Evolutionary conservation across 2,113 vertebrate genomes (phyloP).

Genomic region (Pungitius pungitius): DNA sequence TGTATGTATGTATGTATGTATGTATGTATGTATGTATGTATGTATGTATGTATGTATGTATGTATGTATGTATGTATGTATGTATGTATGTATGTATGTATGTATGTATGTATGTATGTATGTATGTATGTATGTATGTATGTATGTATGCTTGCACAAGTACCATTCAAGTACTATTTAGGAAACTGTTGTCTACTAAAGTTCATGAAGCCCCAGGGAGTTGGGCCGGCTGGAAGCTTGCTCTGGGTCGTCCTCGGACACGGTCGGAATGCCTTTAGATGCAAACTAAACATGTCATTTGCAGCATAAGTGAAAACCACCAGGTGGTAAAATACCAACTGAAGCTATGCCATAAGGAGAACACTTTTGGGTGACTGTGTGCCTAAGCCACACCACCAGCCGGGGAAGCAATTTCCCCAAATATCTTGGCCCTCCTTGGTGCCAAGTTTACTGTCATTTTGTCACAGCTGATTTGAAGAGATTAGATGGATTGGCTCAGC

Average conservation of each 20-base stretch:
- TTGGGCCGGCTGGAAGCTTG: conserved; percentile 10
- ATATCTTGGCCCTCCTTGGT: conserved; percentile 12
- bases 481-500: conserved; percentile 39
- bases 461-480: conserved; percentile 43
- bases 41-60: too few species aligned
- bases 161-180: conserved; percentile 17
- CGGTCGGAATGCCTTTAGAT: conserved; percentile 10
- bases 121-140: too few species aligned
- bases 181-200: conserved; percentile 45
- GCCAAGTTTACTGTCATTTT: conserved; percentile 43
- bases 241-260: conserved; percentile 28
- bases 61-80: too few species aligned
- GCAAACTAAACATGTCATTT: background rate
- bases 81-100: too few species aligned
- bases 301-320: background rate
- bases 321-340: conserved; percentile 29
- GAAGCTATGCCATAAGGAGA: conserved; percentile 73
- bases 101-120: too few species aligned
- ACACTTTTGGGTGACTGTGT: conserved; percentile 50
- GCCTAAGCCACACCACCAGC: conserved; percentile 53
- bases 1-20: too few species aligned
- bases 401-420: conserved; percentile 59
- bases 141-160: background rate
- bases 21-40: too few species aligned
- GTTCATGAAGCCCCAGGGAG: conserved; percentile 29